Evolutionary conservation across 2,113 vertebrate species (phyloP), one percentile per base, ranked within the genome.

Genomic region (Polypterus bichir): DNA sequence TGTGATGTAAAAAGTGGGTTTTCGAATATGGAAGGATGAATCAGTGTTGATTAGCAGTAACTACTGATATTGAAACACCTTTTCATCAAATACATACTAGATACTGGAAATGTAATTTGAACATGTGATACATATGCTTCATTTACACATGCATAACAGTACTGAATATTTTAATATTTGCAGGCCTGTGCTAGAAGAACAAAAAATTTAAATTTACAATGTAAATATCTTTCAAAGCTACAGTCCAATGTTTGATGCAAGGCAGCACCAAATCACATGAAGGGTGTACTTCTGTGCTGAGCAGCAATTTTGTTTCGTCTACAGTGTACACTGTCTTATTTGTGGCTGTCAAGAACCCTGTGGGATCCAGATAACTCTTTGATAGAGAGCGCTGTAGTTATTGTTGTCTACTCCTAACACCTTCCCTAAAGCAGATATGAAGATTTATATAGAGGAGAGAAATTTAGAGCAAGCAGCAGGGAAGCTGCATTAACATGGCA

Each of bases 291-390:
- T 8, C 7, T 10, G 52, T 57, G 56, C 51, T 60, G 56, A 69
- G 71, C 76, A 27, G 27, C 72, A 67, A 71, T 75, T 70, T 70
- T 66, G 55, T 65, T 69, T 74, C 74, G 67, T 73, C 75, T 48
- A 71, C 48, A 68, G 68, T 69, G 74, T 69, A 77, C 61, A 8
- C 59, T 53, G 54, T 61, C 70, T 73, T 75, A 72, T 65, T 54
- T 74, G 74, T 74, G 79, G 77, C 77, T 75, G 73, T 80, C 77
- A 70, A 66, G 46, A 73, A n/a, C 73, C 69, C 81, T 85, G 79
- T 73, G 80, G 76, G 77, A 78, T 74, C 76, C 75, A 75, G 81
- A 82, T 84, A 81, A 83, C 81, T 77, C 81, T 83, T 83, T 85
- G 79, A 83, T 80, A 77, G 77, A 79, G 78, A 79, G 75, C 65